These are phyloP conservation scores for Mormyrus hasselquistii DNA, from an alignment of 2,797 vertebrate species.

Conservation along the genomic window DNA sequence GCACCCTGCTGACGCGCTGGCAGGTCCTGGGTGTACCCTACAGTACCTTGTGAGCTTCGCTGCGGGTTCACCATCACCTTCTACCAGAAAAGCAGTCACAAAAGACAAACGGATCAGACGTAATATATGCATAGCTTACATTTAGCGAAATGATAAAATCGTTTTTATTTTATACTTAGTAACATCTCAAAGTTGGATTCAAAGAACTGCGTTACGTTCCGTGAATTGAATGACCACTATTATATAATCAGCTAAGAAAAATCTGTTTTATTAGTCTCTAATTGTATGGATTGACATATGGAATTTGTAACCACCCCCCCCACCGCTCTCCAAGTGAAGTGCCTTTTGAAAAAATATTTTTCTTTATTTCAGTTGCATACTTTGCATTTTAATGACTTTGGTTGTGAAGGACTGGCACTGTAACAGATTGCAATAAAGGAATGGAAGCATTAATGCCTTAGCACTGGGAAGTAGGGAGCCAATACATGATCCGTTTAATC, in stretches of 20 bases:
- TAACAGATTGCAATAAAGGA: neutral
- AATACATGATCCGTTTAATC: neutral
- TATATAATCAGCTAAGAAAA: neutral
- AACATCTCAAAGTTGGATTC: neutral
- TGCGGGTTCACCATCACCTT: neutral
- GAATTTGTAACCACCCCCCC: neutral
- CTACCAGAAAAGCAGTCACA: neutral
- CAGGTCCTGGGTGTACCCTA: neutral
- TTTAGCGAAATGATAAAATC: neutral
- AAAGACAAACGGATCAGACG: neutral
- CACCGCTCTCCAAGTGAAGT: neutral
- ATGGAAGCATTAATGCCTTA: neutral
- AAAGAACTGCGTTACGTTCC: neutral
- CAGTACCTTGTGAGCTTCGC: neutral
- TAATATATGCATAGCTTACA: neutral
- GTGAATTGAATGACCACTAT: neutral
- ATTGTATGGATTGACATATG: neutral
- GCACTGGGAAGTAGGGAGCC: neutral
- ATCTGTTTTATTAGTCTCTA: neutral
- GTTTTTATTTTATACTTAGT: neutral
- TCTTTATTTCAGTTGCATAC: neutral
- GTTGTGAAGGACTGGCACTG: neutral
- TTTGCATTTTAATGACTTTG: constrained; percentile 9
- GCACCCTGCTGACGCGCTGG: neutral
- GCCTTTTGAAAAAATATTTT: neutral